These are phyloP conservation scores for Oscheius sp. DNA, from an alignment of 2,888 invertebrate species.

Conservation along the genomic window DNA sequence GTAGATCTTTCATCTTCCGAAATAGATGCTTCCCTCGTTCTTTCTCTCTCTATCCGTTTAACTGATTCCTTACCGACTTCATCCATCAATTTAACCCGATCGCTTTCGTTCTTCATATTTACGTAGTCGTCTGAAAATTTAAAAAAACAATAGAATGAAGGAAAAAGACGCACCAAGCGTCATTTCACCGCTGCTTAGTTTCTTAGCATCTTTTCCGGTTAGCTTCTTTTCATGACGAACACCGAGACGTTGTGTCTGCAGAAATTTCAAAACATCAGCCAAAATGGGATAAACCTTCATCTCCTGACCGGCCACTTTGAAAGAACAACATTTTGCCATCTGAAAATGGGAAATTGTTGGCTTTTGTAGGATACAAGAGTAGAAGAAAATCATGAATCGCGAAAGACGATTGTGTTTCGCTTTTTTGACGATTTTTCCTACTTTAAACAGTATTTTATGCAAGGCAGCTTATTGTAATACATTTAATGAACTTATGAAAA, in stretches of 20 bases:
- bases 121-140: conserved; percentile 16
- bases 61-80: too few species aligned
- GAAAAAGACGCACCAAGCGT: not conserved
- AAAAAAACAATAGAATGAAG: not conserved
- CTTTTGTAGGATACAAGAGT: too few species aligned
- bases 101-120: not conserved
- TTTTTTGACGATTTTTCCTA: not conserved
- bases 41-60: not conserved
- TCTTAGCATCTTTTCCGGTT: not conserved
- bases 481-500: too few species aligned
- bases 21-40: not conserved
- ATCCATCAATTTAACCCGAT: not conserved
- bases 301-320: not conserved
- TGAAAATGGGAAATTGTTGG: too few species aligned
- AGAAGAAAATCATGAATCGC: too few species aligned
- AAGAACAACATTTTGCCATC: not conserved
- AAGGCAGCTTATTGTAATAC: not conserved
- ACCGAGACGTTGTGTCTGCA: not conserved
- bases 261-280: not conserved
- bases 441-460: not conserved
- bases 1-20: not conserved
- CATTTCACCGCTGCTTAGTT: conserved; percentile 3
- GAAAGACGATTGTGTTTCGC: too few species aligned
- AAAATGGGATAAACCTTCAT: conserved; percentile 10
- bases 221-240: conserved; percentile 16